A percentile compares a stretch with the other conserved stretches of the same genome.
phyloP scores from a whole-genome alignment of 2,113 vertebrate species.

The Tragulus kanchil region DNA sequence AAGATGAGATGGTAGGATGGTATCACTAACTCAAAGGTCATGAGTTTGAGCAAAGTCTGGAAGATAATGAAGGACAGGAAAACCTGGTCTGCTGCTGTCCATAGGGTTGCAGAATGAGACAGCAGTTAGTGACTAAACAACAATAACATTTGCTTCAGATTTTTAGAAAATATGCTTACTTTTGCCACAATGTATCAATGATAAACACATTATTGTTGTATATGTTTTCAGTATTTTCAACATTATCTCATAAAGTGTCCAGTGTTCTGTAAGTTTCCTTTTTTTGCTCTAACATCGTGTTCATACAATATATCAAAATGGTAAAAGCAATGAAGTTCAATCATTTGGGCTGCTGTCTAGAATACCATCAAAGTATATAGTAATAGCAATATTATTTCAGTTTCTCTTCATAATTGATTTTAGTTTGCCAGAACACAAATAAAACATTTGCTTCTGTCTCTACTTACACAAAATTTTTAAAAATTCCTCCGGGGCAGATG shows the following conservation, averaged over 20 bases:
- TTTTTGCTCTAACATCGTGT: neutral
- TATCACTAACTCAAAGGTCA: neutral
- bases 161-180: neutral
- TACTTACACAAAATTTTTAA: no score
- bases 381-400: neutral
- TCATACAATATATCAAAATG: neutral
- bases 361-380: neutral
- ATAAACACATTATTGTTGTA: neutral
- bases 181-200: neutral
- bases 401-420: neutral
- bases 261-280: neutral
- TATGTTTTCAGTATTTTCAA: neutral
- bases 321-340: neutral
- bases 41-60: neutral
- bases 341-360: neutral
- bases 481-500: accelerated
- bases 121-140: neutral
- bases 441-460: neutral
- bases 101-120: neutral
- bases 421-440: neutral
- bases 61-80: neutral
- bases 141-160: neutral
- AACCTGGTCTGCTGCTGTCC: neutral
- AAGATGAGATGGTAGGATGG: neutral
- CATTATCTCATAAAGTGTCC: neutral